Evolutionary conservation across 2,113 vertebrate genomes (phyloP).

Genomic region (Nipponia nippon): DNA sequence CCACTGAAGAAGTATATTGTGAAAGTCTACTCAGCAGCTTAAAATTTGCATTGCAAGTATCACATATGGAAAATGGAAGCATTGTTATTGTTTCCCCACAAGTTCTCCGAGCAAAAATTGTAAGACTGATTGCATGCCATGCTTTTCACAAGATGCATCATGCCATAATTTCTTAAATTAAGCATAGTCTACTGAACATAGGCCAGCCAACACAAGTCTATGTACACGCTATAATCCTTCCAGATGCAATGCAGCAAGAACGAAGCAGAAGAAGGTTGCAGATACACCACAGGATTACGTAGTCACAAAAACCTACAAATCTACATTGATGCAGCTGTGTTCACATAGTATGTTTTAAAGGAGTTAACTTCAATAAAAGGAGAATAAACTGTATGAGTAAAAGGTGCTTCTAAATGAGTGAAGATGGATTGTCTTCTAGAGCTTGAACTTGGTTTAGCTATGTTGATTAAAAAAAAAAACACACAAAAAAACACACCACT

Average conservation of each 20-base stretch:
- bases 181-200: neutral
- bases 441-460: neutral
- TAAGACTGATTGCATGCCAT: neutral
- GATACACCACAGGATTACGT: neutral
- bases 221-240: neutral
- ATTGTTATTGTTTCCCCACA: neutral
- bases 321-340: neutral
- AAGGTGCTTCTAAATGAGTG: neutral
- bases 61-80: neutral
- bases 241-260: neutral
- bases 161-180: neutral
- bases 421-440: neutral
- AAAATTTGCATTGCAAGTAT: neutral
- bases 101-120: neutral
- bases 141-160: conserved; percentile 17
- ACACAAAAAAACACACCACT: too few relatives aligned
- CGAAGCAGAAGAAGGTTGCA: neutral
- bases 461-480: neutral
- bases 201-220: neutral
- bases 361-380: neutral
- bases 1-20: neutral
- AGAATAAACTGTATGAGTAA: neutral
- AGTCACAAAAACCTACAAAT: neutral
- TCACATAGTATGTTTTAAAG: neutral
- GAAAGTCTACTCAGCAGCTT: neutral